Evolutionary conservation across 1,140 invertebrate genomes (phyloP).

Genomic region (Rhagoletis zephyria): DNA sequence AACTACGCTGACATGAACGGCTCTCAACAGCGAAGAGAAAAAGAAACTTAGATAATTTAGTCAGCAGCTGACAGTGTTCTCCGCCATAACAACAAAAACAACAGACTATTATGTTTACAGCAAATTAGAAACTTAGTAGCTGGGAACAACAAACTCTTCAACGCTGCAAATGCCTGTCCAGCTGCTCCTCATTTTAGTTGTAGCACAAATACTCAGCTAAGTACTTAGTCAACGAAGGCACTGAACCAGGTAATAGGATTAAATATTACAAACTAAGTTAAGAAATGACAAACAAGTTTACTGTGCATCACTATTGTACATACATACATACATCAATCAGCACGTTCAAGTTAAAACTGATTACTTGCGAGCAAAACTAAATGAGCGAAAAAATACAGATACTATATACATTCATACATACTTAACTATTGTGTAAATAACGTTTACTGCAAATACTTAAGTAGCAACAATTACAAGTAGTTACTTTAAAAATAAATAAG

Average conservation of each 20-base stretch:
- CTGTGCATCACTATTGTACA: too few species aligned
- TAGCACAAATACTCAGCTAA: neutral
- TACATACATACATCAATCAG: too few species aligned
- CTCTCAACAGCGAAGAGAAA: neutral
- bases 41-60: slow-evolving; percentile 26
- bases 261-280: neutral
- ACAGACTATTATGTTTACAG: neutral
- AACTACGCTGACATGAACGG: slow-evolving; percentile 5
- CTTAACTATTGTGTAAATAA: too few species aligned
- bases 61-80: neutral
- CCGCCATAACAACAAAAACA: neutral
- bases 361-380: too few species aligned
- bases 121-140: neutral
- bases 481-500: neutral
- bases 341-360: too few species aligned
- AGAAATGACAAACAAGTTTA: too few species aligned
- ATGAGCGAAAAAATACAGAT: too few species aligned
- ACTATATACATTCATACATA: too few species aligned
- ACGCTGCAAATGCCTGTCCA: neutral
- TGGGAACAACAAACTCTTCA: too few species aligned
- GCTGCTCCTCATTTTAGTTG: neutral
- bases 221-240: neutral
- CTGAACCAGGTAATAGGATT: slow-evolving; percentile 23
- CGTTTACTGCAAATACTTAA: slow-evolving; percentile 3
- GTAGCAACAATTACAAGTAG: neutral